Evolutionary conservation across 2,888 invertebrate genomes (phyloP).

Genomic region (Drosophila sordidapex): DNA sequence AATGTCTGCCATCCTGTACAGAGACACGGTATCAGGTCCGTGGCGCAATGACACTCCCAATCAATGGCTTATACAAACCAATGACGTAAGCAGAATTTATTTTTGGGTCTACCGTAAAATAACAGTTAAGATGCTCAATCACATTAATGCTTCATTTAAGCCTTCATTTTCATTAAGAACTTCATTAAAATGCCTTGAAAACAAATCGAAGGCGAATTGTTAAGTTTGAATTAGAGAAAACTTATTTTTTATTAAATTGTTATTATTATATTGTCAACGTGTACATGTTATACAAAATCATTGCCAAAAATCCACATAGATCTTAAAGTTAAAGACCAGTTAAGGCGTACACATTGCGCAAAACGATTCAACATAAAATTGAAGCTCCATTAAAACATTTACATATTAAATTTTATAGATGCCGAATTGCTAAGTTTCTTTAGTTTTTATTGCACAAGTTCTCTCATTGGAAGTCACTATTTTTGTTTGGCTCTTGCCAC

Average conservation of each 20-base stretch:
- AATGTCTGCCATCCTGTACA: conserved; percentile 87
- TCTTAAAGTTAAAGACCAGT: not conserved
- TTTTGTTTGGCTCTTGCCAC: not conserved
- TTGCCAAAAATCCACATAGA: not conserved
- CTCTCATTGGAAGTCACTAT: conserved; percentile 4
- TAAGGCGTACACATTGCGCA: not conserved
- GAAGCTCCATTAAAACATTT: conserved; percentile 8
- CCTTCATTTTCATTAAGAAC: not conserved
- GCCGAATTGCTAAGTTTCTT: not conserved
- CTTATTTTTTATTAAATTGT: not conserved
- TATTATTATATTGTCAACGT: not conserved
- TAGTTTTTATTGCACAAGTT: conserved; percentile 17
- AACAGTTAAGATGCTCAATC: conserved; percentile 4
- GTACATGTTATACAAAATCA: not conserved
- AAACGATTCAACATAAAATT: not conserved
- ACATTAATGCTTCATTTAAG: not conserved
- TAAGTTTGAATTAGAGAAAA: not conserved
- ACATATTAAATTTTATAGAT: conserved; percentile 6
- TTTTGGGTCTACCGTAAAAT: not conserved
- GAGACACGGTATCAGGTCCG: conserved; percentile 86
- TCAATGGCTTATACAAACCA: conserved; percentile 37
- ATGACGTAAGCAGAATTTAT: conserved; percentile 53
- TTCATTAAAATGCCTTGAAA: not conserved
- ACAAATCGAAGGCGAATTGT: not conserved
- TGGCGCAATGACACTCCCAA: conserved; percentile 70